phyloP scores from a whole-genome alignment of 2,888 invertebrate species.

The Auanema freiburgensis region DNA sequence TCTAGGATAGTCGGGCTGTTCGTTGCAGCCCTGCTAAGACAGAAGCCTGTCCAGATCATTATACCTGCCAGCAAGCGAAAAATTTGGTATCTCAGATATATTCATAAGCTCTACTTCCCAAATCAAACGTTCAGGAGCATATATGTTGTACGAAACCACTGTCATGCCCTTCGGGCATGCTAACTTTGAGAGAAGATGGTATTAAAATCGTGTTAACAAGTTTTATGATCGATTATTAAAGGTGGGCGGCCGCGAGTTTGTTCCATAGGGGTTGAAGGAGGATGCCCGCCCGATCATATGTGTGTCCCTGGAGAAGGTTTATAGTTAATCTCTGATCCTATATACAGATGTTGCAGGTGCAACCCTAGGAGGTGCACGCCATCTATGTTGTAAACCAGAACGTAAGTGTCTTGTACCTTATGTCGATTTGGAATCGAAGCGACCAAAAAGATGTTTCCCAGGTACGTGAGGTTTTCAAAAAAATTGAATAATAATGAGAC shows the following conservation, averaged over 20 bases:
- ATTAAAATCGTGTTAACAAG: no score
- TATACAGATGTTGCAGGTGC: conserved; percentile 12
- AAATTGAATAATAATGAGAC: not conserved
- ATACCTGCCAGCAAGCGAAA: conserved; percentile 45
- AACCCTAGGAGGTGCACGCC: conserved; percentile 21
- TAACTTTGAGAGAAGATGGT: conserved; percentile 39
- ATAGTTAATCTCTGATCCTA: conserved; percentile 2
- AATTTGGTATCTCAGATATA: no score
- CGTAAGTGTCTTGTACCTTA: conserved; percentile 46
- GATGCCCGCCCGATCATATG: conserved; percentile 42
- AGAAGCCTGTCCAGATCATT: conserved; percentile 37
- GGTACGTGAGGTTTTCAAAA: conserved; percentile 23
- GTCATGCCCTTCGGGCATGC: conserved; percentile 48
- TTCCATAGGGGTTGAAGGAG: conserved; percentile 40
- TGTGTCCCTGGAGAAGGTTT: conserved; percentile 40
- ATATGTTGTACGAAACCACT: conserved; percentile 49
- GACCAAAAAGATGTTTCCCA: conserved; percentile 44
- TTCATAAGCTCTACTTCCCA: no score
- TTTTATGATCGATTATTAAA: not conserved
- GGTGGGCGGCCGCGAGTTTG: conserved; percentile 40
- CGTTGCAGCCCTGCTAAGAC: conserved; percentile 25
- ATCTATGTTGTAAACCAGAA: conserved; percentile 44
- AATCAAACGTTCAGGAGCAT: conserved; percentile 26
- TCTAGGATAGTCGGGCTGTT: conserved; percentile 11
- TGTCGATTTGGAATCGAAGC: conserved; percentile 33